A percentile compares a stretch with the other conserved stretches of the same genome.
Conservation (phyloP, 2,797 vertebrate species). For the Tarsius wallacei region DNA sequence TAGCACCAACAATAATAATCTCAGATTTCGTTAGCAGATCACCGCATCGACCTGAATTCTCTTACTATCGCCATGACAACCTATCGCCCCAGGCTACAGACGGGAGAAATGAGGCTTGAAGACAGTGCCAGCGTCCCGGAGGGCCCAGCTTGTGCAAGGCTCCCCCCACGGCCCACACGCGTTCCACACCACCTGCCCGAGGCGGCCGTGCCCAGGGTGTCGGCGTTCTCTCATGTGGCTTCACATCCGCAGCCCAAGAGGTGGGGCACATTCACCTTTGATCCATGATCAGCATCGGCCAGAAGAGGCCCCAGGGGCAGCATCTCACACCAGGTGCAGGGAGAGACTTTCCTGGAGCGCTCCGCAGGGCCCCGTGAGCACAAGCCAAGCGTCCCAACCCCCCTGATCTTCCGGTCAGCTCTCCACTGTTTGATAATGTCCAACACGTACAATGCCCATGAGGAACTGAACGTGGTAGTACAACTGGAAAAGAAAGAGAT, state of each 20-base stretch:
- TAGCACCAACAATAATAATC: not conserved
- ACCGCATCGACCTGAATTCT: too few relatives aligned
- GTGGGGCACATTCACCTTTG: conserved; percentile 43
- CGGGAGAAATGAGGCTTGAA: not conserved
- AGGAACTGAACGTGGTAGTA: not conserved
- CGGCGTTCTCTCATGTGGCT: conserved; percentile 62
- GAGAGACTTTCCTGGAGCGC: not conserved
- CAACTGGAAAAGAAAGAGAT: not conserved
- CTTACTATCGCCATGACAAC: too few relatives aligned
- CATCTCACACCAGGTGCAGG: not conserved
- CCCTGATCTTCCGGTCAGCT: not conserved
- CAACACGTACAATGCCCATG: not conserved
- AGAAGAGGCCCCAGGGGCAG: not conserved
- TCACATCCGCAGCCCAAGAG: not conserved
- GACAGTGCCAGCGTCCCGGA: not conserved
- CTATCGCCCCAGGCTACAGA: not conserved
- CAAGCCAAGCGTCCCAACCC: not conserved
- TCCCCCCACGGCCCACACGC: too few relatives aligned
- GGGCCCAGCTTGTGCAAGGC: too few relatives aligned
- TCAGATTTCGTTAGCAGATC: too few relatives aligned
- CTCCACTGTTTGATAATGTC: not conserved
- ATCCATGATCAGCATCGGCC: not conserved
- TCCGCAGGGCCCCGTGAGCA: not conserved
- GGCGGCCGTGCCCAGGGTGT: conserved; percentile 12
- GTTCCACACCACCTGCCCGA: too few relatives aligned